Base-by-base conservation (phyloP, 2,888 invertebrate genomes). In the Latrodectus hesperus region DNA sequence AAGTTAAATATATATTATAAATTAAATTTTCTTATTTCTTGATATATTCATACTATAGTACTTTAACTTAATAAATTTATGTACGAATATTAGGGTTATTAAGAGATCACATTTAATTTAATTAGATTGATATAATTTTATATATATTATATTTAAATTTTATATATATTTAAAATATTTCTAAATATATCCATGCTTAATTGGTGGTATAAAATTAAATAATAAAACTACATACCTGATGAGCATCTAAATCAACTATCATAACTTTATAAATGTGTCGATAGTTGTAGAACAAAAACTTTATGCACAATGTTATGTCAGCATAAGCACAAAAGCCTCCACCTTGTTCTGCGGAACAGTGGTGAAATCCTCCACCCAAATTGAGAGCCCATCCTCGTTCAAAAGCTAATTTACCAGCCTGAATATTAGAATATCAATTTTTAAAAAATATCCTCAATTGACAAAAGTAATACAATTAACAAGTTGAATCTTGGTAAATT, bases 261-360 rank as follows among this genome's bases (percentile, higher is more conserved):
- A 98, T 96, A 72, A 93, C 93, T 49, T 91, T 90, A 53, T 96
- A 94, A 6, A 89, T 91, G 71, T 92, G 91, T 3, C 93, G 91
- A 74, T 91, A 90, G 38, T 93, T 92, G 38, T 65, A 49, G 89
- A 96, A 94, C 14, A 96, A 92, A 91, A 95, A 95, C 84, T 94
- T 93, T 71, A 97, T 94, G 12, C 96, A 93, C 90, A 98, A 93
- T 0, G 96, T 96, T 75, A 98, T 97, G 91, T 97, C 97, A 0
- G 97, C 97, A 91, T 97, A 98, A 0, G 96, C 95, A 92, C 97
- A 98, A 93, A 98, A 98, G 0, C 98, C 97, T 0, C 96, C 96
- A 4, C 97, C 97, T 84, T 93, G 93, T 82, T 94, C 93, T 0
- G 94, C 93, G 89, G 95, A 95, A 92, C 97, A 97, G 92, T 98